These are phyloP conservation scores for Triplophysa tibetana DNA, from an alignment of 2,113 vertebrate species.

Conservation along the genomic window DNA sequence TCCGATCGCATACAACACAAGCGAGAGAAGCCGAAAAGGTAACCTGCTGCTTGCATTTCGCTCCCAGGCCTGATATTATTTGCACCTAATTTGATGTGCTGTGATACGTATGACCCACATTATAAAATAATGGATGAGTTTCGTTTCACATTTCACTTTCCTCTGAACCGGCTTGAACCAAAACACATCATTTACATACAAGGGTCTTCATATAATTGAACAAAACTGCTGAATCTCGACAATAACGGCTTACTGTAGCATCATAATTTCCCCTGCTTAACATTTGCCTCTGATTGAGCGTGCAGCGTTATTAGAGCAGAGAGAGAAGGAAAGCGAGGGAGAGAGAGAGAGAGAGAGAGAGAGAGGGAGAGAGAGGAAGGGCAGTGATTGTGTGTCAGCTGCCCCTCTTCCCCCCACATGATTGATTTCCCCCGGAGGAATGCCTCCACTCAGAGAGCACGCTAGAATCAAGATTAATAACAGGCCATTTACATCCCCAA, in stretches of 20 bases:
- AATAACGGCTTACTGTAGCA: slow-evolving; percentile 28
- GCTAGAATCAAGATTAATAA: slow-evolving; percentile 69
- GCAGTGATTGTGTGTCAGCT: slow-evolving; percentile 58
- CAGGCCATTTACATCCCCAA: slow-evolving; percentile 67
- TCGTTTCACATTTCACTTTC: background rate
- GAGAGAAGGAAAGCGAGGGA: slow-evolving; percentile 18
- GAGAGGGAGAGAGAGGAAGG: slow-evolving; percentile 33
- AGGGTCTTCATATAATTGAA: slow-evolving; percentile 28
- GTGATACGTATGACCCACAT: slow-evolving; percentile 13
- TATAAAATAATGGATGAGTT: slow-evolving; percentile 8
- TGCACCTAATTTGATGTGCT: slow-evolving; percentile 2
- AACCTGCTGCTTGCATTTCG: background rate
- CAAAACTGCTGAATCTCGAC: slow-evolving; percentile 8
- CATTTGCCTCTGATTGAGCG: slow-evolving; percentile 30
- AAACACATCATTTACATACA: slow-evolving; percentile 6
- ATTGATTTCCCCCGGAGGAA: slow-evolving; percentile 67
- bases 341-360: slow-evolving; percentile 19
- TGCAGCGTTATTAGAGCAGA: slow-evolving; percentile 18
- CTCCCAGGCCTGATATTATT: background rate
- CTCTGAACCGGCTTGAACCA: slow-evolving; percentile 17
- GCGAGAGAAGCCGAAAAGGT: no score
- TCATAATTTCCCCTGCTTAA: slow-evolving; percentile 41
- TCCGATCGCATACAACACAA: background rate
- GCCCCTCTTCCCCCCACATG: slow-evolving; percentile 51
- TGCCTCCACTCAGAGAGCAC: slow-evolving; percentile 58